Base-by-base conservation (phyloP, 2,113 vertebrate species). In the Paracyprichromis sp. region DNA sequence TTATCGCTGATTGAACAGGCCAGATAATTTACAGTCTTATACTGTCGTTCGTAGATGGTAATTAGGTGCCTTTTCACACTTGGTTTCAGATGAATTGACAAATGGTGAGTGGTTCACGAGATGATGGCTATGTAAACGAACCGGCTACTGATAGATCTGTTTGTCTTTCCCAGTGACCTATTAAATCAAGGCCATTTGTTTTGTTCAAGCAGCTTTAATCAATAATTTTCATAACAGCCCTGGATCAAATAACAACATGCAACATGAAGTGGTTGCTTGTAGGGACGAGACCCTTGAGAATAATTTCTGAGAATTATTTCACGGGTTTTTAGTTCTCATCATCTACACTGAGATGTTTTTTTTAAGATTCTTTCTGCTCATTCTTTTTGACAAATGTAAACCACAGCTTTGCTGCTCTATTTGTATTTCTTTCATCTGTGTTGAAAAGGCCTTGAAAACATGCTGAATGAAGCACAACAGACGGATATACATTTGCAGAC, bases 1-100 rank as follows among this genome's bases (percentile, higher is more conserved):
- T 76, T 90, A 80, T 17, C 45, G 86, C 69, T 71, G 85, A 91
- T 88, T 85, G 21, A 29, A 8, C 54, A 50, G 38, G 38, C 43
- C 80, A 78, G 36, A 88, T 86, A 86, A 86, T 90, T 61, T 76
- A 29, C 83, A 76, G 38, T 63, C 53, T 78, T 56, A 53, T 84
- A 50, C 57, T 79, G 57, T 24, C 78, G 9, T 83, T 83, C 0
- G 11, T 86, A 63, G 76, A 50, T 17, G 12, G 61, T 53, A 85
- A 90, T 94, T 84, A 91, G 26, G 26, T 40, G 34, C 53, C 82
- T 83, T 92, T 92, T 93, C 84, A 92, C 86, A 87, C 90, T 93
- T n/a, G 8, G 71, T 82, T 86, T 88, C 79, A 90, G 80, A 84
- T 91, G 59, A 85, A 90, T 43, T 85, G 78, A 43, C 78, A 86